Conservation (phyloP, 2,797 vertebrate species). For the Jordanella pulchra region DNA sequence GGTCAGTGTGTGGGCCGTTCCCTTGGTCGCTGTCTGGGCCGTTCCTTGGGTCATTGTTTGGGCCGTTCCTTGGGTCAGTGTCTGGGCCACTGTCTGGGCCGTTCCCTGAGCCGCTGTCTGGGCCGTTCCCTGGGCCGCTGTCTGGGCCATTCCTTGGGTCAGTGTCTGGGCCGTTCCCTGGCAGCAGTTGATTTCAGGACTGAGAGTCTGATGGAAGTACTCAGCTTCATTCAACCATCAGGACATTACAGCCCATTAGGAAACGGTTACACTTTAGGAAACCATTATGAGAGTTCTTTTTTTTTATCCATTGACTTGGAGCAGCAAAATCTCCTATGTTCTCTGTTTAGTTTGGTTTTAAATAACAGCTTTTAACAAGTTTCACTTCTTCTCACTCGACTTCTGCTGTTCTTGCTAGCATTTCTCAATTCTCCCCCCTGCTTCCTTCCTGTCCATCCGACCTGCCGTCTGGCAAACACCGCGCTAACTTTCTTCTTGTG, state of each 20-base stretch:
- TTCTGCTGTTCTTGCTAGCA: conserved; percentile 9
- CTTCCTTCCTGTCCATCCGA: conserved; percentile 54
- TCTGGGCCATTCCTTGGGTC: too few relatives aligned
- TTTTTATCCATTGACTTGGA: neutral
- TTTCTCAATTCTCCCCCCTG: conserved; percentile 32
- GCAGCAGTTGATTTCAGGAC: conserved; percentile 45
- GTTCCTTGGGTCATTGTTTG: too few relatives aligned
- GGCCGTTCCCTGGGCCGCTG: too few relatives aligned
- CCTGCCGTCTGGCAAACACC: conserved; percentile 7
- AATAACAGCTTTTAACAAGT: neutral
- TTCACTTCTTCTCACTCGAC: neutral
- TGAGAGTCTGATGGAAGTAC: conserved; percentile 21
- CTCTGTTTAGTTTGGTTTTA: neutral
- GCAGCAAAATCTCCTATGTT: neutral
- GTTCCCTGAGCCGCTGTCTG: too few relatives aligned
- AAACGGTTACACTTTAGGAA: conserved; percentile 9
- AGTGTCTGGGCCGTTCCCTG: too few relatives aligned
- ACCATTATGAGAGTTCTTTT: neutral
- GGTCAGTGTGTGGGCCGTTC: too few relatives aligned
- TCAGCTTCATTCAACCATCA: conserved; percentile 18
- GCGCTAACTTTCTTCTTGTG: conserved; percentile 13
- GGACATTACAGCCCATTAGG: conserved; percentile 12
- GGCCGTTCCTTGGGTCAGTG: too few relatives aligned
- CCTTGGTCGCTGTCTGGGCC: too few relatives aligned
- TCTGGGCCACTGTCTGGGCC: too few relatives aligned